Conservation (phyloP, 2,113 vertebrate genomes). For the Butorides virescens region DNA sequence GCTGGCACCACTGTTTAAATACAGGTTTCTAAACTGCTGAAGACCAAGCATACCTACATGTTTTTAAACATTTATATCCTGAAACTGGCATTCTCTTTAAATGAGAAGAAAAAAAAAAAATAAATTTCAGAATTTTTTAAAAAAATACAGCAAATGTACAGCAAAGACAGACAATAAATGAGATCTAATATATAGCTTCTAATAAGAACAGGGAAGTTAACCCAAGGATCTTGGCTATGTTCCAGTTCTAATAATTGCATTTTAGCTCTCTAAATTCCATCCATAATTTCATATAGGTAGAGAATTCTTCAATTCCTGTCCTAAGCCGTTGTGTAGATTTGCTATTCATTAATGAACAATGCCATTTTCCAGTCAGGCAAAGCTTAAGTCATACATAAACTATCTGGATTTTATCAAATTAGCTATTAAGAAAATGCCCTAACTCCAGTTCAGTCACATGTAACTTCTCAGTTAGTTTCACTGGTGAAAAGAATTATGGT, state of each 20-base stretch:
- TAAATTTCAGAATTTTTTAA: not conserved
- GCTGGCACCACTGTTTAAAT: not conserved
- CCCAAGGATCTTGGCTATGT: not conserved
- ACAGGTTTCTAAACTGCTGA: not conserved
- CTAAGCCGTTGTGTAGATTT: constrained; percentile 6
- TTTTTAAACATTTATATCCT: not conserved
- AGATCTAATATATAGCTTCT: not conserved
- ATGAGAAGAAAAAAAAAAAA: not conserved
- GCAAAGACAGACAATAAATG: not conserved
- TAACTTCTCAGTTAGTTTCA: not conserved
- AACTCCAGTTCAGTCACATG: not conserved
- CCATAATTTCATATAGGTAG: constrained; percentile 10
- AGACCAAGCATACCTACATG: not conserved
- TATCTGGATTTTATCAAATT: not conserved
- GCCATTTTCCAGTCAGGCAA: not conserved
- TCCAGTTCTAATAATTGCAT: constrained; percentile 20
- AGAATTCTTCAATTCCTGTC: constrained; percentile 22
- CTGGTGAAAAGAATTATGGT: not conserved
- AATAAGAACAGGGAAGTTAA: constrained; percentile 1
- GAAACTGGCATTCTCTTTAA: not conserved
- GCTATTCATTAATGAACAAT: constrained; percentile 16
- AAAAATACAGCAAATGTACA: not conserved
- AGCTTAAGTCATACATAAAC: not conserved
- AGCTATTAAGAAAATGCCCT: not conserved
- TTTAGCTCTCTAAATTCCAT: constrained; percentile 30